phyloP scores from a whole-genome alignment of 2,797 vertebrate genomes.

The Heterohyrax brucei region DNA sequence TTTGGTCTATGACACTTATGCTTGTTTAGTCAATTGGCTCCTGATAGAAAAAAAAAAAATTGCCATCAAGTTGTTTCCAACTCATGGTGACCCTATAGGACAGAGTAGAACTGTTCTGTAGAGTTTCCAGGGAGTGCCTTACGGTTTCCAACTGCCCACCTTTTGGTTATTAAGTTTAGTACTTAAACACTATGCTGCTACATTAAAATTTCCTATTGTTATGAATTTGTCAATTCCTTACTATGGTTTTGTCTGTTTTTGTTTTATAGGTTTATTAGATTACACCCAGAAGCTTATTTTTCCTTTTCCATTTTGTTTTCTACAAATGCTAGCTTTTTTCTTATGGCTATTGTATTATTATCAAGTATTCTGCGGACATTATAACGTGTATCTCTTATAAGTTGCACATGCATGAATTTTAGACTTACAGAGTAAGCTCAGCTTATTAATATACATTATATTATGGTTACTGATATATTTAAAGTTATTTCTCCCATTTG shows the following conservation, averaged over 20 bases:
- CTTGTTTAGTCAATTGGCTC: neutral
- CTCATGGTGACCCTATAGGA: no score
- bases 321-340: neutral
- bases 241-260: neutral
- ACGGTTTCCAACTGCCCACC: no score
- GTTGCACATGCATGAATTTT: neutral
- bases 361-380: neutral
- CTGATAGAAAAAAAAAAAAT: no score
- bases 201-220: neutral
- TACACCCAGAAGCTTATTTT: neutral
- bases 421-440: neutral
- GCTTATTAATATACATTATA: neutral
- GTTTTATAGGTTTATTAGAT: neutral
- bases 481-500: neutral
- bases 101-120: no score
- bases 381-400: neutral
- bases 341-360: neutral
- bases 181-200: no score
- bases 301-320: neutral
- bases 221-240: neutral
- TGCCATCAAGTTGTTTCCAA: no score
- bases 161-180: no score
- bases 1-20: conserved; percentile 11
- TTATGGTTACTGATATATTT: neutral
- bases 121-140: no score